These are phyloP conservation scores for Leptoclinus maculatus DNA, from an alignment of 2,797 vertebrate genomes.

Conservation along the genomic window DNA sequence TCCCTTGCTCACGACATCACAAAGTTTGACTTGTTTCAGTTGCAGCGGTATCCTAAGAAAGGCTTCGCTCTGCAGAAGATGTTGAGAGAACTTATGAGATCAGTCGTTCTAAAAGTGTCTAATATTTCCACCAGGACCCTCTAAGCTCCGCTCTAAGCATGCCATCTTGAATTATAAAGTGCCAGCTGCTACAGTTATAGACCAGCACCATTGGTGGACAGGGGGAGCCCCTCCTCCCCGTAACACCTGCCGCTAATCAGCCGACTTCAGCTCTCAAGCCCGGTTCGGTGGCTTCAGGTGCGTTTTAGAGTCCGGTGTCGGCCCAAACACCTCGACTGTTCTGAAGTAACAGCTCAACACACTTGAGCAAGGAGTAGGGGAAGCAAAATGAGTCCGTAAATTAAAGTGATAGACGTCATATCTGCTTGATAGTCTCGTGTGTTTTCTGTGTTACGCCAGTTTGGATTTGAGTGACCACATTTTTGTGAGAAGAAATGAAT, in stretches of 20 bases:
- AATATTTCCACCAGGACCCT: slow-evolving; percentile 64
- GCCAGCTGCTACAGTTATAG: slow-evolving; percentile 65
- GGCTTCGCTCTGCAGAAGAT: slow-evolving; percentile 10
- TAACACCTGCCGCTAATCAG: slow-evolving; percentile 64
- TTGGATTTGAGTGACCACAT: not conserved
- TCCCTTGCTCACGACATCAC: not conserved
- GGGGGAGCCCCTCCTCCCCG: slow-evolving; percentile 41
- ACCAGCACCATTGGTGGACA: slow-evolving; percentile 47
- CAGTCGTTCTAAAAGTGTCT: slow-evolving; percentile 65
- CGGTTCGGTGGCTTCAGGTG: slow-evolving; percentile 42
- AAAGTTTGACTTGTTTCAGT: not conserved
- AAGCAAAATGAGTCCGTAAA: slow-evolving; percentile 8
- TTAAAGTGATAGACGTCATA: not conserved
- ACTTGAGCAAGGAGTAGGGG: not conserved
- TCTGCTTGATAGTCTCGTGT: not conserved
- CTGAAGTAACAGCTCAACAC: not conserved
- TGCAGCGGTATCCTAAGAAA: slow-evolving; percentile 10
- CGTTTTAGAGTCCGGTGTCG: slow-evolving; percentile 2
- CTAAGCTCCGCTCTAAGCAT: slow-evolving; percentile 47
- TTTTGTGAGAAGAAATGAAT: not conserved
- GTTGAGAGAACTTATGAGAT: slow-evolving; percentile 46
- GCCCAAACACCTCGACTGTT: not conserved
- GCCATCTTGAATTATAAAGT: slow-evolving; percentile 67
- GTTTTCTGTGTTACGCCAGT: not conserved
- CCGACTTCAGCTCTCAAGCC: slow-evolving; percentile 39